These are phyloP conservation scores for Pimpla rufipes DNA, from an alignment of 2,888 invertebrate species.

Conservation along the genomic window DNA sequence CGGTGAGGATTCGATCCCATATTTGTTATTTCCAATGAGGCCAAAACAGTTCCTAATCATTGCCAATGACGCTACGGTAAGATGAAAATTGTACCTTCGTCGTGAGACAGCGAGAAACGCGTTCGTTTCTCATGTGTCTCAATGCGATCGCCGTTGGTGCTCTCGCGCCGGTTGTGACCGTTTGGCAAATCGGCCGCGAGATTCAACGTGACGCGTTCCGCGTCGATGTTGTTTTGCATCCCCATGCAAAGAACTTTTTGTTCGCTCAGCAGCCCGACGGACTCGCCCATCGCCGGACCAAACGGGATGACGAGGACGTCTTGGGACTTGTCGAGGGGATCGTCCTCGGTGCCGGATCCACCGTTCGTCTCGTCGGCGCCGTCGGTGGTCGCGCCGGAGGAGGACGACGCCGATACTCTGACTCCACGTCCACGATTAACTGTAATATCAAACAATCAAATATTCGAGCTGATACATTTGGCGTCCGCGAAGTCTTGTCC, in stretches of 20 bases:
- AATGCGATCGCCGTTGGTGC: constrained; percentile 81
- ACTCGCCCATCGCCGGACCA: constrained; percentile 87
- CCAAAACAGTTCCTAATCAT: not conserved
- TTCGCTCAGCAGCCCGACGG: constrained; percentile 89
- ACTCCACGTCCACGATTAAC: constrained; percentile 77
- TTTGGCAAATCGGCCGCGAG: constrained; percentile 79
- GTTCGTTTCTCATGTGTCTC: constrained; percentile 85
- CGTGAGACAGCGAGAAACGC: constrained; percentile 93
- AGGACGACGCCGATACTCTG: constrained; percentile 77
- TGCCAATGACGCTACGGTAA: not conserved
- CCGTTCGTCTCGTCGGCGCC: constrained; percentile 79
- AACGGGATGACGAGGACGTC: constrained; percentile 91
- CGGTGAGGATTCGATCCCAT: no score
- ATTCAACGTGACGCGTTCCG: constrained; percentile 78
- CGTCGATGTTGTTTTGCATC: constrained; percentile 77
- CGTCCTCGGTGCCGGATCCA: constrained; percentile 80
- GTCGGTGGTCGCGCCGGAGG: constrained; percentile 78
- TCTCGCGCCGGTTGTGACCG: constrained; percentile 82
- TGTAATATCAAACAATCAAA: constrained; percentile 40
- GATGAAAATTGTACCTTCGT: constrained; percentile 87
- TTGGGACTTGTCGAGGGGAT: constrained; percentile 82
- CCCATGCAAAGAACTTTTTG: constrained; percentile 87
- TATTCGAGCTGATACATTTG: not conserved
- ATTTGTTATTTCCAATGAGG: no score
- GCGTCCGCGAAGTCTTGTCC: not conserved